Conservation (phyloP, 2,888 invertebrate species). For the Callimorpha dominula region DNA sequence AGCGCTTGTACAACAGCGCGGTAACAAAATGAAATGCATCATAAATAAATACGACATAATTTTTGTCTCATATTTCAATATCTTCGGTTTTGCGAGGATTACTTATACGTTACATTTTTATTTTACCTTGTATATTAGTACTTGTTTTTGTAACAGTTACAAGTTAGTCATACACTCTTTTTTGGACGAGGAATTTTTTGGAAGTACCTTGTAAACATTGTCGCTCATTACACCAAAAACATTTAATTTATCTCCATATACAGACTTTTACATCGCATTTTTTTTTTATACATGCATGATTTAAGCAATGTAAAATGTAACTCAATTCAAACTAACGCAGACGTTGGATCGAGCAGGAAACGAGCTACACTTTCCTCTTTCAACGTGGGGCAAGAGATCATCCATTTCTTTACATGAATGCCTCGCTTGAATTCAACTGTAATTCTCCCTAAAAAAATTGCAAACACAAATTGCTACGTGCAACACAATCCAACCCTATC, state of each 20-base stretch:
- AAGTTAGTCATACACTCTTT: constrained; percentile 14
- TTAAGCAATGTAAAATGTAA: constrained; percentile 11
- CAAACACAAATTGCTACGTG: constrained; percentile 40
- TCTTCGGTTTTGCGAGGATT: constrained; percentile 38
- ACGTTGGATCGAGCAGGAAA: constrained; percentile 51
- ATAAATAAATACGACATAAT: constrained; percentile 64
- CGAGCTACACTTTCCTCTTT: constrained; percentile 51
- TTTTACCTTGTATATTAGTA: constrained; percentile 32
- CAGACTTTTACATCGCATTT: background rate
- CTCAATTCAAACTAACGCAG: constrained; percentile 19
- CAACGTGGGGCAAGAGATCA: constrained; percentile 46
- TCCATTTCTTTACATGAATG: constrained; percentile 52
- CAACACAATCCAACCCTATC: constrained; percentile 43
- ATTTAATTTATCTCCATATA: background rate
- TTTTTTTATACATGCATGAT: background rate
- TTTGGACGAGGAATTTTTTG: background rate
- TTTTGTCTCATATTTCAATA: constrained; percentile 50
- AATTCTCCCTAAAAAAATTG: constrained; percentile 31
- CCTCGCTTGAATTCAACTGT: constrained; percentile 41
- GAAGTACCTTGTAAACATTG: constrained; percentile 14
- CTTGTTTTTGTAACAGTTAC: too few species aligned
- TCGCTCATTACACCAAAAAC: too few species aligned
- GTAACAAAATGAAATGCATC: constrained; percentile 69
- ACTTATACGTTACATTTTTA: constrained; percentile 30
- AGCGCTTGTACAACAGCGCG: constrained; percentile 57